phyloP scores from a whole-genome alignment of 2,113 vertebrate genomes.

The Corythornis vintsioides region DNA sequence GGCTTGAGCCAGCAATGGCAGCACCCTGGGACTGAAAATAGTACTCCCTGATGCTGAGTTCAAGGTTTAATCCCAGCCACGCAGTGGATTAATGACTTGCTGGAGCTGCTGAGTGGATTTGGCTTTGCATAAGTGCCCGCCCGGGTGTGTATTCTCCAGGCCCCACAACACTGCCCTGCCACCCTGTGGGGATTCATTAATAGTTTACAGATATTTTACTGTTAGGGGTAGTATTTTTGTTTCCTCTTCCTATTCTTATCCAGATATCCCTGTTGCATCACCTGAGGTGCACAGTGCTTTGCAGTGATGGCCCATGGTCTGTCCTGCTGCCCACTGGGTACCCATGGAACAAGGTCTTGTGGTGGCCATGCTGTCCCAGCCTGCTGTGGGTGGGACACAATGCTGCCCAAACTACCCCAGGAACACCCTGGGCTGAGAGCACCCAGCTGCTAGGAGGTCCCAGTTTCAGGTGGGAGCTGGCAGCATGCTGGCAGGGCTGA shows the following conservation, averaged over 20 bases:
- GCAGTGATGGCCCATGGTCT: rapidly evolving
- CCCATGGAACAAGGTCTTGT: rapidly evolving
- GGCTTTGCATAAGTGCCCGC: neutral
- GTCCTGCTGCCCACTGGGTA: rapidly evolving
- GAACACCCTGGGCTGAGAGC: neutral
- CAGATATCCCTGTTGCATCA: rapidly evolving
- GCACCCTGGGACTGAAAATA: neutral
- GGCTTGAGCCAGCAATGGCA: neutral
- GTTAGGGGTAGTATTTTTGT: rapidly evolving
- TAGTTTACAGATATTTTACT: neutral
- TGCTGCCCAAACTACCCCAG: no score
- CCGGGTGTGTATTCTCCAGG: neutral
- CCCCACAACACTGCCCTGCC: neutral
- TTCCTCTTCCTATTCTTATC: neutral
- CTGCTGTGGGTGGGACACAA: neutral
- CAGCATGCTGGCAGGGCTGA: rapidly evolving
- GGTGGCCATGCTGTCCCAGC: neutral
- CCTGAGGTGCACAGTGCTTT: rapidly evolving
- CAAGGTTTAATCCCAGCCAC: slow-evolving; percentile 52
- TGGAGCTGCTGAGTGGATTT: slow-evolving; percentile 17
- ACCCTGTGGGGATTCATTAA: rapidly evolving
- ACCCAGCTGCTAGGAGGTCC: rapidly evolving
- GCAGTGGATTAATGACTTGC: slow-evolving; percentile 27
- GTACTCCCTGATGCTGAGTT: neutral
- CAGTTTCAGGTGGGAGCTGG: rapidly evolving